Conservation (phyloP, 2,797 vertebrate species). For the Philypnodon macrostomus region DNA sequence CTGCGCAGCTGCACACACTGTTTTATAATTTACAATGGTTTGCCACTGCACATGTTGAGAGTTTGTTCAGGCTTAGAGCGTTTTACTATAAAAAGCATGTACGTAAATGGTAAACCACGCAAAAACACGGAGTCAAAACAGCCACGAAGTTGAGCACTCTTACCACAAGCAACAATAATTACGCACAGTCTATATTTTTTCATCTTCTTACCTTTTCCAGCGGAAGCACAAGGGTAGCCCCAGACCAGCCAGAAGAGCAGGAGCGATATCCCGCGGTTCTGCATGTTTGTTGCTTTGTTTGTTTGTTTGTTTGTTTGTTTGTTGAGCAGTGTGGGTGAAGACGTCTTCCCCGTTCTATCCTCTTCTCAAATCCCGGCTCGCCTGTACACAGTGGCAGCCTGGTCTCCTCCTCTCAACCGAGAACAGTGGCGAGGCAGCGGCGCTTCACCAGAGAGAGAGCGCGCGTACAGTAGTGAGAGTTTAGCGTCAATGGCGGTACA, state of each 20-base stretch:
- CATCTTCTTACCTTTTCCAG: constrained; percentile 82
- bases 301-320: constrained; percentile 42
- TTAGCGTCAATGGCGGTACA: background rate
- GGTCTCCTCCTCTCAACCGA: constrained; percentile 16
- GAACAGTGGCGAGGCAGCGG: constrained; percentile 5
- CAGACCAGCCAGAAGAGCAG: constrained; percentile 64
- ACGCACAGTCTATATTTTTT: background rate
- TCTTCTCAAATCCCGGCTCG: constrained; percentile 42
- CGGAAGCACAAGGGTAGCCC: constrained; percentile 73
- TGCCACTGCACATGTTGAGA: too few relatives aligned
- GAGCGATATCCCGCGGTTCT: constrained; percentile 51
- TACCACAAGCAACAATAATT: background rate
- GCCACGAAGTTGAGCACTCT: constrained; percentile 7
- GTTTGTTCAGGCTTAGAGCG: too few relatives aligned
- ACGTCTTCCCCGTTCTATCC: constrained; percentile 39
- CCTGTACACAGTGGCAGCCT: constrained; percentile 26
- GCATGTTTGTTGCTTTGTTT: constrained; percentile 54
- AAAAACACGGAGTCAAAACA: background rate
- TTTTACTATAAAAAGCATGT: too few relatives aligned
- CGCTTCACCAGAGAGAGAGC: constrained; percentile 16
- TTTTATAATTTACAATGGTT: background rate
- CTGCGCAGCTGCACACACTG: too few relatives aligned
- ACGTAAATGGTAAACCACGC: background rate
- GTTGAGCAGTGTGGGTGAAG: constrained; percentile 22
- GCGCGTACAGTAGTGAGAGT: background rate